Conservation (phyloP, 1,140 invertebrate genomes). For the Amphibalanus amphitrite region DNA sequence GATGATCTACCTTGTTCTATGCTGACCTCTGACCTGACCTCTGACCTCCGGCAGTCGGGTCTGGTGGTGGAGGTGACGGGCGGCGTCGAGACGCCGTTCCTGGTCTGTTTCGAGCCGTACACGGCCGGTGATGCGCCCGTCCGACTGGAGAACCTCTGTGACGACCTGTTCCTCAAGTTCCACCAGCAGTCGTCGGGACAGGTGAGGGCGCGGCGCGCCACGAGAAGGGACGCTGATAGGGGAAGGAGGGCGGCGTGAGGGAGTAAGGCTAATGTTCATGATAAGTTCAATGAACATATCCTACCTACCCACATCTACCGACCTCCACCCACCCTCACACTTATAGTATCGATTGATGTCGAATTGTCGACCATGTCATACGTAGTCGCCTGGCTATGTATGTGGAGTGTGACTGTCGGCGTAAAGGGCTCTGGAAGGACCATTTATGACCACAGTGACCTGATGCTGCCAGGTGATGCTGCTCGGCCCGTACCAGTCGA, state of each 20-base stretch:
- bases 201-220: constrained; percentile 22
- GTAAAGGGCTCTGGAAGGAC: no score
- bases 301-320: no score
- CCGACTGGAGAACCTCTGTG: constrained; percentile 59
- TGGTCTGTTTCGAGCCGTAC: constrained; percentile 50
- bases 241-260: no score
- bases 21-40: no score
- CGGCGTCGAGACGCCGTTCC: constrained; percentile 48
- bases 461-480: constrained; percentile 50
- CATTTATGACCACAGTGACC: no score
- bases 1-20: no score
- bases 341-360: not conserved
- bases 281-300: not conserved
- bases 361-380: not conserved
- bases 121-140: constrained; percentile 51
- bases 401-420: no score
- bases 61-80: constrained; percentile 52
- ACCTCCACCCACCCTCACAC: not conserved
- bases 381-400: constrained; percentile 10
- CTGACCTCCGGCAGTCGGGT: constrained; percentile 36
- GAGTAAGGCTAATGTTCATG: no score
- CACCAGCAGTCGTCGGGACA: constrained; percentile 51
- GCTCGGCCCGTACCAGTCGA: constrained; percentile 53
- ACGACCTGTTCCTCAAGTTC: constrained; percentile 61
- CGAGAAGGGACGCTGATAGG: no score